phyloP scores from a whole-genome alignment of 2,888 invertebrate genomes.

The Synergus itoensis region DNA sequence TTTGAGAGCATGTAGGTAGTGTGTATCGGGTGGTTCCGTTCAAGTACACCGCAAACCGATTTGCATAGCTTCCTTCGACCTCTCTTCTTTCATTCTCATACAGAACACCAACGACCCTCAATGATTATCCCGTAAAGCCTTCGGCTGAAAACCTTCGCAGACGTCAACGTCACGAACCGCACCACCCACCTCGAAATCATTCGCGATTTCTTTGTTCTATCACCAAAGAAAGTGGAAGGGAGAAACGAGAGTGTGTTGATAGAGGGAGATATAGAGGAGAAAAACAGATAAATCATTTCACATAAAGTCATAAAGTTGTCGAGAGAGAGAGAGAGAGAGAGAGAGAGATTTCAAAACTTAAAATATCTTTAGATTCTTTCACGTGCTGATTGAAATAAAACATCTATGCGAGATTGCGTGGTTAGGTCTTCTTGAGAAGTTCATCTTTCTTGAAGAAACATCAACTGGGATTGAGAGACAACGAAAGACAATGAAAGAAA shows the following conservation, averaged over 20 bases:
- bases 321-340: neutral
- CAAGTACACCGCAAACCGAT: constrained; percentile 54
- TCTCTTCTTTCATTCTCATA: constrained; percentile 50
- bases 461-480: neutral
- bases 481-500: constrained; percentile 1
- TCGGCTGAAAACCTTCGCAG: constrained; percentile 59
- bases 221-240: neutral
- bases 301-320: neutral
- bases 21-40: constrained; percentile 44
- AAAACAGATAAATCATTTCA: neutral
- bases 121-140: constrained; percentile 63
- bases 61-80: constrained; percentile 66
- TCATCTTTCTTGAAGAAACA: neutral
- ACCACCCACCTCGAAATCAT: constrained; percentile 58
- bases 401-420: neutral
- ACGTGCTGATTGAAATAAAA: neutral
- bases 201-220: constrained; percentile 51
- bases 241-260: neutral
- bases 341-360: neutral
- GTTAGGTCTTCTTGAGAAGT: neutral
- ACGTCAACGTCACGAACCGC: constrained; percentile 60
- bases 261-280: neutral
- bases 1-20: constrained; percentile 4
- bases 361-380: neutral
- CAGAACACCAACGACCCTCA: constrained; percentile 51